phyloP scores from a whole-genome alignment of 2,888 invertebrate species.

The Cactoblastis cactorum region DNA sequence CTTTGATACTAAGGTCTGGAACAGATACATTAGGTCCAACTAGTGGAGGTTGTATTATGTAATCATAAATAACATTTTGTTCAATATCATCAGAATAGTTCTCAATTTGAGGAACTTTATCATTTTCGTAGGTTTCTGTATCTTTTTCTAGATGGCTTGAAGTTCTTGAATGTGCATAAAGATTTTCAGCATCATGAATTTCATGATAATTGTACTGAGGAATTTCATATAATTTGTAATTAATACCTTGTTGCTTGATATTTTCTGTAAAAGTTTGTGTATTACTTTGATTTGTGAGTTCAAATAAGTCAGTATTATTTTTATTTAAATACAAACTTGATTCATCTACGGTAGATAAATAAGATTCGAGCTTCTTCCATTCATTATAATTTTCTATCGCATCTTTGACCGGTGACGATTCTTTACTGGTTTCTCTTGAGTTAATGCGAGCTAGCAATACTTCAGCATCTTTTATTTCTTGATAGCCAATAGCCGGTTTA shows the following conservation, averaged over 20 bases:
- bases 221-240: neutral
- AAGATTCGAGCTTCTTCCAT: neutral
- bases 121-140: neutral
- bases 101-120: neutral
- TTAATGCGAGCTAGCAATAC: neutral
- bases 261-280: neutral
- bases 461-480: slow-evolving; percentile 9
- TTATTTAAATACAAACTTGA: neutral
- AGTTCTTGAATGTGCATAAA: neutral
- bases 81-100: neutral
- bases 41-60: neutral
- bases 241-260: neutral
- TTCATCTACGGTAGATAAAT: neutral
- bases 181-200: slow-evolving; percentile 1
- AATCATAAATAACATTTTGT: neutral
- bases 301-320: neutral
- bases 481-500: slow-evolving; percentile 2
- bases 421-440: neutral
- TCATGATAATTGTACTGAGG: slow-evolving; percentile 11
- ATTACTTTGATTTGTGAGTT: neutral
- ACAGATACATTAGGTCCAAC: neutral
- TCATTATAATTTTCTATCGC: neutral
- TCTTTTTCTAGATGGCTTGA: neutral
- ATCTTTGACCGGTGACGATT: neutral
- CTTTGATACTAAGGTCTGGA: slow-evolving; percentile 6